Percentiles rank a stretch among this genome's conserved stretches.
phyloP scores from a whole-genome alignment of 2,888 invertebrate genomes.

The Pocota personata region DNA sequence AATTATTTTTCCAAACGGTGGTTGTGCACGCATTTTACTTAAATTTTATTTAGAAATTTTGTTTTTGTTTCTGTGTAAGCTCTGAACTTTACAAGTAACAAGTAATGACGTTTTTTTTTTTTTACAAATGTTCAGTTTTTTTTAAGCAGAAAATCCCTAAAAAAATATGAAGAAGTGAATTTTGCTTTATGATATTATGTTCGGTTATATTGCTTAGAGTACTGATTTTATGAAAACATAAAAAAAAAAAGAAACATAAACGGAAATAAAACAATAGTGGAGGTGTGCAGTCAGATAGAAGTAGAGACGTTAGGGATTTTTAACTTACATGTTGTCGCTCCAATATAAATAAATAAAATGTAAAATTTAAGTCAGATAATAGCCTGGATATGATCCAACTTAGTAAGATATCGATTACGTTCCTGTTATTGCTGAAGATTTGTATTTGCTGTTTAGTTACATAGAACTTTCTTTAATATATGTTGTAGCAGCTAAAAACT shows the following conservation, averaged over 20 bases:
- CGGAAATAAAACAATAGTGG: background rate
- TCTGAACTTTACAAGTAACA: conserved; percentile 5
- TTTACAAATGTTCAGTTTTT: background rate
- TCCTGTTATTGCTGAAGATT: too few relatives aligned
- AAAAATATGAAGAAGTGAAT: background rate
- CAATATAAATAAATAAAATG: too few relatives aligned
- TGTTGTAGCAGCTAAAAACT: too few relatives aligned
- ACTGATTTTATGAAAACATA: background rate
- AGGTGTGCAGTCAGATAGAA: background rate
- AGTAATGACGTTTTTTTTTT: background rate
- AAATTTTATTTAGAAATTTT: conserved; percentile 66
- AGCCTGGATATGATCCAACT: too few relatives aligned
- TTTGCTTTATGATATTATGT: background rate
- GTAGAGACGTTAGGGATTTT: too few relatives aligned
- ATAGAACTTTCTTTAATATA: too few relatives aligned
- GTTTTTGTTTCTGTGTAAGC: conserved; percentile 24
- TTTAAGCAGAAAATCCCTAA: conserved; percentile 28
- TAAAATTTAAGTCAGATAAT: background rate
- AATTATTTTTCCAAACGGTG: conserved; percentile 76
- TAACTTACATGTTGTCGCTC: background rate
- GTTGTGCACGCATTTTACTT: conserved; percentile 82
- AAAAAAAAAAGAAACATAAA: too few relatives aligned
- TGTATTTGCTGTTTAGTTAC: too few relatives aligned
- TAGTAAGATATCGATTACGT: too few relatives aligned
- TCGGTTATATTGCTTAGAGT: background rate